Conservation (phyloP, 2,797 vertebrate species). For the Adrianichthys oophorus region DNA sequence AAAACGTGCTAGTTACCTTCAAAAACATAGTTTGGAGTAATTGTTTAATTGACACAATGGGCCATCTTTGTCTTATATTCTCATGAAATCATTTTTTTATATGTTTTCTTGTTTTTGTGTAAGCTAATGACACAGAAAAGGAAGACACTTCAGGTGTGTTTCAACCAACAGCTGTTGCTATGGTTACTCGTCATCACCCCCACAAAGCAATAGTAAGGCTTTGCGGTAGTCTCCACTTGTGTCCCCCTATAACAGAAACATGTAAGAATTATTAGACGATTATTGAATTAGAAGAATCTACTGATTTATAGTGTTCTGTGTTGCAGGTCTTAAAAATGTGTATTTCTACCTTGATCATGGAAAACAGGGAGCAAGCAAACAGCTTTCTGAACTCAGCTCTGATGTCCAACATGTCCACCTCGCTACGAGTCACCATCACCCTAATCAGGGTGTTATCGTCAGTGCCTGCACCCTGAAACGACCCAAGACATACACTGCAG, state of each 20-base stretch:
- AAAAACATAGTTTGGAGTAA: slow-evolving; percentile 44
- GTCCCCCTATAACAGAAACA: slow-evolving; percentile 81
- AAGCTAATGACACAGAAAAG: slow-evolving; percentile 7
- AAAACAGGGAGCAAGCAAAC: slow-evolving; percentile 87
- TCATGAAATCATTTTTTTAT: no score
- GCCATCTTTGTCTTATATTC: slow-evolving; percentile 1
- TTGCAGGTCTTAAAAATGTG: background rate
- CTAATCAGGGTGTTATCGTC: slow-evolving; percentile 90
- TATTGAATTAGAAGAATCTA: background rate
- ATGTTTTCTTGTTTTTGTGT: slow-evolving; percentile 13
- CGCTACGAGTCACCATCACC: slow-evolving; percentile 88
- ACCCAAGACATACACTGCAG: background rate
- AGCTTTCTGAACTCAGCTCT: slow-evolving; percentile 83
- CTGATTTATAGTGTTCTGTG: no score
- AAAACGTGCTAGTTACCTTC: slow-evolving; percentile 64
- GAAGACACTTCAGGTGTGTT: slow-evolving; percentile 47
- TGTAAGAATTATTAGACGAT: background rate
- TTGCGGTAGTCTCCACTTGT: slow-evolving; percentile 89
- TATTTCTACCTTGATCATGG: slow-evolving; percentile 85
- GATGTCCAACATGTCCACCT: slow-evolving; percentile 90
- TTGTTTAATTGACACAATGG: slow-evolving; percentile 24
- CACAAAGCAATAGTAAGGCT: slow-evolving; percentile 87
- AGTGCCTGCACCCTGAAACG: slow-evolving; percentile 84
- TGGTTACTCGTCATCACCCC: slow-evolving; percentile 83
- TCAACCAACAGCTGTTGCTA: slow-evolving; percentile 1